Evolutionary conservation across 1,140 invertebrate genomes (phyloP).

Genomic region (Zaprionus kolodkinae): DNA sequence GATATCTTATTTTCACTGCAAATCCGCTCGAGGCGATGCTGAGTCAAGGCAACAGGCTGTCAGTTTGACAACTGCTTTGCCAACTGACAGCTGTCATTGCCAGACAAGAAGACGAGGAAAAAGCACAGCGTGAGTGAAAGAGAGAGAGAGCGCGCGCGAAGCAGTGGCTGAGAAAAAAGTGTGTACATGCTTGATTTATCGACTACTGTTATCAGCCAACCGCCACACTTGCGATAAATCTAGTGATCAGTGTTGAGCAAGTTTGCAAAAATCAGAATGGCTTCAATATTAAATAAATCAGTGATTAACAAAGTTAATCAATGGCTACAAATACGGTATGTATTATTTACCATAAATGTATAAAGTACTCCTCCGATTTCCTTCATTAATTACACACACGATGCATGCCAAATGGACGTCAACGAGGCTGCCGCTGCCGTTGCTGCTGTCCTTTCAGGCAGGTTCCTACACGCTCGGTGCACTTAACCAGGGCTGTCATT

Average conservation of each 20-base stretch:
- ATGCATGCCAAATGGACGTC: conserved; percentile 16
- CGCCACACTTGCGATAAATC: too few relatives aligned
- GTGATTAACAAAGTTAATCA: too few relatives aligned
- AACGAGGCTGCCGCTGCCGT: background rate
- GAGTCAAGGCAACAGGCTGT: conserved; percentile 70
- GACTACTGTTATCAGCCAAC: too few relatives aligned
- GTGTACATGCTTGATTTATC: too few relatives aligned
- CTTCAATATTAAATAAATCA: too few relatives aligned
- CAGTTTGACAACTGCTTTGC: conserved; percentile 58
- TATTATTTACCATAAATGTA: background rate
- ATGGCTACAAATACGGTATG: background rate
- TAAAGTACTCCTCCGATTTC: background rate
- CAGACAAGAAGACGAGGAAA: conserved; percentile 24
- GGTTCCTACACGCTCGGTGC: conserved; percentile 17
- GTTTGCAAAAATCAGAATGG: too few relatives aligned
- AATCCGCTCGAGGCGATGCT: conserved; percentile 27
- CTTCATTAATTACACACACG: conserved; percentile 40
- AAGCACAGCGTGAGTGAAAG: background rate
- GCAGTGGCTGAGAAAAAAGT: too few relatives aligned
- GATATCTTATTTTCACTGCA: conserved; percentile 8
- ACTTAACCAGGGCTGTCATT: conserved; percentile 67
- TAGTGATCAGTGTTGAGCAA: too few relatives aligned
- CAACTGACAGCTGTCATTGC: conserved; percentile 74
- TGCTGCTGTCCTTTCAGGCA: background rate
- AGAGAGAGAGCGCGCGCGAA: background rate